A percentile compares a stretch with the other conserved stretches of the same genome.
Evolutionary conservation across 1,140 invertebrate species (phyloP).

Genomic region (Meloidogyne floridensis): DNA sequence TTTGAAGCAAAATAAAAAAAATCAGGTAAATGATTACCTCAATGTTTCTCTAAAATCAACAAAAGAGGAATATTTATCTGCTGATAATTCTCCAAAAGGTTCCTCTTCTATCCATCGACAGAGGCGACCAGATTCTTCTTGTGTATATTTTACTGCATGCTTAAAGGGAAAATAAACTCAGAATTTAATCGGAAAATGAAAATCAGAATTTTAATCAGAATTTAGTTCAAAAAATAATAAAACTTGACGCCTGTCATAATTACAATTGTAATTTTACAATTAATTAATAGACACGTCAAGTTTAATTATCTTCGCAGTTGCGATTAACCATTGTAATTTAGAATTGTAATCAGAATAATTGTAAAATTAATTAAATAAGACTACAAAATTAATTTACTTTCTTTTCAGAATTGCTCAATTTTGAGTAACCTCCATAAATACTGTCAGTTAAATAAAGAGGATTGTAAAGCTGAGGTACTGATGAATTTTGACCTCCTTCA

Average conservation of each 20-base stretch:
- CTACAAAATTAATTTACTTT: conserved; percentile 69
- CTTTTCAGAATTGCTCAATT: conserved; percentile 81
- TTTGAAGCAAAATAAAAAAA: background rate
- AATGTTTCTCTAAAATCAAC: conserved; percentile 54
- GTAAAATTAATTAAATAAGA: conserved; percentile 17
- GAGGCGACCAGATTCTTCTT: conserved; percentile 44
- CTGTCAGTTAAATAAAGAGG: conserved; percentile 94
- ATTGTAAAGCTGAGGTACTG: conserved; percentile 81
- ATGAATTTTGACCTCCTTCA: conserved; percentile 81
- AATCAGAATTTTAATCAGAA: too few relatives aligned
- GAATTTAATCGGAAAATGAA: background rate
- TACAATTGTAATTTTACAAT: background rate
- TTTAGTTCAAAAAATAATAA: too few relatives aligned
- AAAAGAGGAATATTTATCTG: conserved; percentile 49
- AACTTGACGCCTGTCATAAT: background rate
- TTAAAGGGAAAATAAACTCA: conserved; percentile 10
- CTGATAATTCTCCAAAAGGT: conserved; percentile 22
- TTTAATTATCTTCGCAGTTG: too few relatives aligned
- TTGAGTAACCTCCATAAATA: conserved; percentile 82
- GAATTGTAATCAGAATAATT: background rate
- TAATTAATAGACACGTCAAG: too few relatives aligned
- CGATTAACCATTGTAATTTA: background rate
- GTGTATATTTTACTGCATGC: conserved; percentile 27
- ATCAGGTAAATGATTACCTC: background rate
- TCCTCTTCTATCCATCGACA: conserved; percentile 47